phyloP scores from a whole-genome alignment of 2,888 invertebrate genomes.

The Drosophila austrosaltans region DNA sequence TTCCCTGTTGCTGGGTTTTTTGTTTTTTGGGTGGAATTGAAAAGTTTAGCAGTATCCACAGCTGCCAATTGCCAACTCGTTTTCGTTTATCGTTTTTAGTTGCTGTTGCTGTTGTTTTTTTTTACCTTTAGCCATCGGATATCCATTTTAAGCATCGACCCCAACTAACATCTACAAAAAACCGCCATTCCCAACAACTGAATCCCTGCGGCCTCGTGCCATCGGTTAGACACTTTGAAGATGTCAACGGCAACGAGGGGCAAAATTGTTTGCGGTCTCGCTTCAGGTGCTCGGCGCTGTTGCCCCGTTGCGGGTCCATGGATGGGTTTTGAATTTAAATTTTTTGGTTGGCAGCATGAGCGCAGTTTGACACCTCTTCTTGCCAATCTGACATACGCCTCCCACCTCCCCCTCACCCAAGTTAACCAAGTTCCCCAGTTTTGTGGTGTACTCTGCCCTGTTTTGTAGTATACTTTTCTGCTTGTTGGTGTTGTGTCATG shows the following conservation, averaged over 20 bases:
- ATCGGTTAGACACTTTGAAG: conserved; percentile 55
- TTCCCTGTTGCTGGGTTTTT: conserved; percentile 20
- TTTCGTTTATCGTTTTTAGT: conserved; percentile 18
- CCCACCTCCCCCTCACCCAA: neutral
- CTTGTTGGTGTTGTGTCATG: neutral
- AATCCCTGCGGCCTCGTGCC: conserved; percentile 1
- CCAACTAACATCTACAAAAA: neutral
- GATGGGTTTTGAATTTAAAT: conserved; percentile 53
- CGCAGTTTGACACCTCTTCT: conserved; percentile 16
- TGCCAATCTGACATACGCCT: neutral
- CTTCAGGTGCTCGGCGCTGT: conserved; percentile 25
- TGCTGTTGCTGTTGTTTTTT: neutral
- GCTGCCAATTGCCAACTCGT: conserved; percentile 47
- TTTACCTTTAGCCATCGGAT: conserved; percentile 4
- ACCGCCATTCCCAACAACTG: neutral
- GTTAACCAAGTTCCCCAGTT: too few species aligned
- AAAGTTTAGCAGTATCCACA: neutral
- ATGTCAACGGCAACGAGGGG: conserved; percentile 38
- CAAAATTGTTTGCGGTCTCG: conserved; percentile 56
- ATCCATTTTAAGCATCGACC: neutral
- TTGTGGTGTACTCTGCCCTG: neutral
- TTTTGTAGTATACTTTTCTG: neutral
- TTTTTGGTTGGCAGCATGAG: conserved; percentile 25
- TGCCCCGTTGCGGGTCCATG: conserved; percentile 12
- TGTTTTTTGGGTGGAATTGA: too few species aligned